Base-by-base conservation (phyloP, 1,140 invertebrate species). In the Venturia canescens region DNA sequence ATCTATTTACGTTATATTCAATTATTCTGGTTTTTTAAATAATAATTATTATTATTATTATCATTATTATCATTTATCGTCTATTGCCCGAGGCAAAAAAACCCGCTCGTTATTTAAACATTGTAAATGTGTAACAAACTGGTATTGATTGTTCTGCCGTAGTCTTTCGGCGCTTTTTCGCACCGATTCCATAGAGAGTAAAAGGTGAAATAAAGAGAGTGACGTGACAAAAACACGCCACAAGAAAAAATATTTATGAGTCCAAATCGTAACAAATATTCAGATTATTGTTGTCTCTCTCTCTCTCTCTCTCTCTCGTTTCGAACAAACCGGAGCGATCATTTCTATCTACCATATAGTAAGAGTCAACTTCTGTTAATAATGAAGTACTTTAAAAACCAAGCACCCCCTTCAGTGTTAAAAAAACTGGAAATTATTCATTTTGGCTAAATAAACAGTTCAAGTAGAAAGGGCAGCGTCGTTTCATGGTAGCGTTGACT, bases 41-140 rank as follows among this genome's bases (percentile, higher is more conserved):
- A 78, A 72, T 80, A 75, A 75, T 82, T 69, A 71, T 53, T 83
- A 69, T 50, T 74, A 84, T 83, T 80, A 85, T 85, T 83, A 80
- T 78, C 86, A 84, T 86, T 77, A 82, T 76, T 71, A 83, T 84
- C 83, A 80, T 86, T 87, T 82, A 83, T 76, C 78, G 84, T 88
- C 88, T 87, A 88, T 89, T 90, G 88, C 88, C 89, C 86, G 84
- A 87, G 87, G 89, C 89, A 90, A 90, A 89, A n/a, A 90, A 85
- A 89, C 89, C 89, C 86, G 80, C 85, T 78, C 83, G 84, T 89
- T 74, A 71, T 71, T 29, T 91, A 91, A 90, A 90, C 90, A 90
- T 87, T 88, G 88, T 91, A 88, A 91, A 91, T 88, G 89, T 88
- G 87, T 91, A 91, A 91, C 90, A 91, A 91, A 91, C 87, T 91